A percentile compares a stretch with the other conserved stretches of the same genome.
These are phyloP conservation scores for Tamias sibiricus DNA, from an alignment of 2,113 vertebrate genomes.

Conservation along the genomic window DNA sequence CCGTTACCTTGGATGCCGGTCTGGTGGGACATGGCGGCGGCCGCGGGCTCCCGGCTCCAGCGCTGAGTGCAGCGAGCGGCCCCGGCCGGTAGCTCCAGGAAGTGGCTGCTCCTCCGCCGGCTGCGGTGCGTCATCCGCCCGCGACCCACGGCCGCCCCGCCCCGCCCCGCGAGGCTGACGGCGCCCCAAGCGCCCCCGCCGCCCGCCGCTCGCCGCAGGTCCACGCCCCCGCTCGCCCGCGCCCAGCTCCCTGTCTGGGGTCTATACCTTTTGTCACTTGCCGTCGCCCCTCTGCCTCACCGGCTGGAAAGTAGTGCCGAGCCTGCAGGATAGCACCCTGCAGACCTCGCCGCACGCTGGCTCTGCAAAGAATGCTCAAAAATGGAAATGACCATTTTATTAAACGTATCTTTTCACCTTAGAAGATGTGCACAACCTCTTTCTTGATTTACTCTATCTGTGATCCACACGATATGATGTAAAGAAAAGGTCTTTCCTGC, in stretches of 20 bases:
- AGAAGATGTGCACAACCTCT: background rate
- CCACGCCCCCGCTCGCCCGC: accelerated
- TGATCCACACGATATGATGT: background rate
- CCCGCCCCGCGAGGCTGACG: background rate
- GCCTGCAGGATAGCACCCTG: background rate
- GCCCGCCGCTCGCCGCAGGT: accelerated
- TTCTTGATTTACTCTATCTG: background rate
- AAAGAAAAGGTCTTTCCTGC: background rate
- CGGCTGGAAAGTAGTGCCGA: accelerated
- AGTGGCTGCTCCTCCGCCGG: slow-evolving; percentile 55
- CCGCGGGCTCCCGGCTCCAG: slow-evolving; percentile 45
- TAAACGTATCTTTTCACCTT: background rate
- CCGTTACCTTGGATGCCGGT: slow-evolving; percentile 96
- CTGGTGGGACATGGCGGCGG: slow-evolving; percentile 93
- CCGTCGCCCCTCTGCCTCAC: background rate
- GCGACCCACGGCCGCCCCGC: slow-evolving; percentile 59
- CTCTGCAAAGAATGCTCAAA: background rate
- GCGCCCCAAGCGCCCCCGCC: accelerated
- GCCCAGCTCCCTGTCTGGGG: accelerated
- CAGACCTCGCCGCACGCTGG: background rate
- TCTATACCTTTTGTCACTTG: accelerated
- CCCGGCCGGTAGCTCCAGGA: slow-evolving; percentile 64
- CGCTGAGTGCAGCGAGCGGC: slow-evolving; percentile 14
- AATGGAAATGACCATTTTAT: background rate
- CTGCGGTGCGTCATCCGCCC: slow-evolving; percentile 56